Conservation (phyloP, 1,140 invertebrate species). For the Procambarus clarkii region DNA sequence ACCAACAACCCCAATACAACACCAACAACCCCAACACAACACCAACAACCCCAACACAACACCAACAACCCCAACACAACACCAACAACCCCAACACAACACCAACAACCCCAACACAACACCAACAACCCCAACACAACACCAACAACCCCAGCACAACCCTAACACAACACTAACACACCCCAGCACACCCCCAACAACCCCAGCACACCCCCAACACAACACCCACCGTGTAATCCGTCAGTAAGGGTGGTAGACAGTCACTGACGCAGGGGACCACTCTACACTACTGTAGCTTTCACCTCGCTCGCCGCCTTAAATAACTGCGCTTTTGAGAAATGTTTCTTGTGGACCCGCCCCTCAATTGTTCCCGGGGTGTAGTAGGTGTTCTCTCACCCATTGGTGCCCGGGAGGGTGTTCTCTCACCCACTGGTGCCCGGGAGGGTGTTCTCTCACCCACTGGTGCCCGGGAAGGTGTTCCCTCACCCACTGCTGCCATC, state of each 20-base stretch:
- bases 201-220: neutral
- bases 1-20: neutral
- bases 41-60: neutral
- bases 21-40: neutral
- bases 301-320: neutral
- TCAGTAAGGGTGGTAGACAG: no score
- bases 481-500: no score
- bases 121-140: neutral
- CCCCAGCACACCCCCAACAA: neutral
- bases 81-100: neutral
- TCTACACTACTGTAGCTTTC: neutral
- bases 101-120: neutral
- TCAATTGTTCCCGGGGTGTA: neutral
- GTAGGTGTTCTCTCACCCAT: neutral
- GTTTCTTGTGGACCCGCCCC: neutral
- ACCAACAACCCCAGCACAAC: neutral
- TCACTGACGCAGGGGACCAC: no score
- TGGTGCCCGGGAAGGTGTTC: no score
- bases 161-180: neutral
- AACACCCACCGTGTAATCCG: no score
- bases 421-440: no score
- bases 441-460: no score
- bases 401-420: neutral
- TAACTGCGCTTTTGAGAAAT: conserved; percentile 6
- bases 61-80: neutral